Base-by-base conservation (phyloP, 2,113 vertebrate genomes). In the Furnarius figulus region DNA sequence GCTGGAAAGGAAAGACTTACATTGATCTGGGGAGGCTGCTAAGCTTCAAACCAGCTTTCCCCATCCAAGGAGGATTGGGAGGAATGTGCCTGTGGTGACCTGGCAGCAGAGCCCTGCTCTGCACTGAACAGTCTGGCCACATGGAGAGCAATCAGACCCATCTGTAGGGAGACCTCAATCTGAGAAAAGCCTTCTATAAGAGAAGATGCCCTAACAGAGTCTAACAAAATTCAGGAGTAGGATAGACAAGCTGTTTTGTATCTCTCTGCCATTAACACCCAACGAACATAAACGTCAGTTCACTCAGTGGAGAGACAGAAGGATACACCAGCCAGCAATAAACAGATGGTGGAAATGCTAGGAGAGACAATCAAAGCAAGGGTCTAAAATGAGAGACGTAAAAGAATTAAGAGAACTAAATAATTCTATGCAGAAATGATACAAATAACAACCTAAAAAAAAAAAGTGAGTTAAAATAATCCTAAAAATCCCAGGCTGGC, bases 301-400 rank as follows among this genome's bases (percentile, higher is more conserved):
- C 4, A 3, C 50, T 89, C 59, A 11, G 49, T 11, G 11, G 35
- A 92, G 66, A 93, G 72, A 53, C 49, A 88, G 77, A 56, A 66
- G 73, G 66, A 84, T 63, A 9, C 13, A 66, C 47, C 75, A 88
- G 83, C 79, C 86, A 90, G 86, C 59, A 67, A 88, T 46, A 89
- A 93, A 96, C 83, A 95, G 79, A 93, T 93, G 94, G 94, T 3
- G 23, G 61, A 53, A 80, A 30, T 86, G 79, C 88, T 86, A 42
- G 50, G 50, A 91, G 68, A 95, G 63, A 33, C 39, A 80, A 88
- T 67, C 30, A 84, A 94, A 88, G 74, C 79, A 90, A 81, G 72
- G 59, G 68, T 40, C 8, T 39, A 80, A 93, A 94, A 66, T 20
- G 53, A 73, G 12, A 95, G 89, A 62, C 3, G 10, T 67, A 83